Base-by-base conservation (phyloP, 2,888 invertebrate genomes). In the Diaphora mendica region DNA sequence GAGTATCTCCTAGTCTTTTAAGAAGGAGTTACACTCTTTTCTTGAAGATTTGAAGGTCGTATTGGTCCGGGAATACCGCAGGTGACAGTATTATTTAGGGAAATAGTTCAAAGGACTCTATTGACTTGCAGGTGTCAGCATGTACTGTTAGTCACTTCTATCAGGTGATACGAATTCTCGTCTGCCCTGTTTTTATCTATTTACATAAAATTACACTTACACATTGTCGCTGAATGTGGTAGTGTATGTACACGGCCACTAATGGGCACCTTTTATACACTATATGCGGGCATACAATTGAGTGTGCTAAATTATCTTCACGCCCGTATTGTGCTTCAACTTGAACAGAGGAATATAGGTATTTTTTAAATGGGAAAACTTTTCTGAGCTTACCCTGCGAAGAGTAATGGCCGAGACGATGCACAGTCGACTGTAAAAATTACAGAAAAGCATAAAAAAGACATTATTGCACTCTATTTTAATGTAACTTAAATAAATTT, bases 201-300 rank as follows among this genome's bases (percentile, higher is more conserved):
- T 26, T 26, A 62, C 15, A 62, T 62, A 62, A 17, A 62, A 17
- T 7, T 30, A 20, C 62, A 26, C 26, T 62, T 30, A 62, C 30
- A 30, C 62, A 35, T 39, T 65, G 35, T 9, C 35, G 9, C 9
- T n/a, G 35, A 65, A 11, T 23, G 35, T 39, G 64, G n/a, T 13
- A 65, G 23, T n/a, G 3, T 9, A n/a, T n/a, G 5, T 39, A 39
- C 39, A 68, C 23, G 7, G 48, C 2, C 33, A 68, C 68, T 68
- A 68, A 68, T 68, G 68, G 30, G 20, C 64, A 35, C 26, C 68
- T 48, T 64, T 68, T 51, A 72, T 39, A 11, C 35, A 51, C 26
- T 15, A 48, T 48, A 70, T 70, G 70, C 70, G 70, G 70, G 70
- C 26, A 48, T 48, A 48, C 44, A 48, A 70, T 30, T 48, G 70